These are phyloP conservation scores for Azemiops feae DNA, from an alignment of 2,113 vertebrate species.

Conservation along the genomic window DNA sequence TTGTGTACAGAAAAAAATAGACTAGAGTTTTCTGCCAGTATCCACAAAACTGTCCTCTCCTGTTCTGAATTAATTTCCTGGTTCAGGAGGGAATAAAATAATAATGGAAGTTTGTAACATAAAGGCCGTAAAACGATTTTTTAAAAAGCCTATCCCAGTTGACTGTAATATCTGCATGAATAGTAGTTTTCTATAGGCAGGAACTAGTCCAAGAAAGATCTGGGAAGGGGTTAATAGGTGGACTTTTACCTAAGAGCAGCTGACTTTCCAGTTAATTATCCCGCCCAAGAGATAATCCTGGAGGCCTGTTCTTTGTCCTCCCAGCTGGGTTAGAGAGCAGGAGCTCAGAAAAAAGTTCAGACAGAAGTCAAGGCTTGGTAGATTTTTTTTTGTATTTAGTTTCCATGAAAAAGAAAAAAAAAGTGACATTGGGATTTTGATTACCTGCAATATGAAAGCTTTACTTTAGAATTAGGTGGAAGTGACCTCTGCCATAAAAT, in stretches of 20 bases:
- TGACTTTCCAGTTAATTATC: background rate
- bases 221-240: background rate
- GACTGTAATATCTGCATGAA: fast-evolving
- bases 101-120: background rate
- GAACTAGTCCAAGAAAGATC: fast-evolving
- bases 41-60: background rate
- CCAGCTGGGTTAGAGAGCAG: background rate
- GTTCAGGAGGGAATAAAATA: background rate
- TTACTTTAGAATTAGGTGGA: background rate
- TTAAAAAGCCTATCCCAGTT: background rate
- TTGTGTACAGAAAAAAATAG: background rate
- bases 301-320: background rate
- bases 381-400: background rate
- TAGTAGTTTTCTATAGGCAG: fast-evolving
- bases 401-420: fast-evolving
- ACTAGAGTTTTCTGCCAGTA: background rate
- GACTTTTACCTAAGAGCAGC: fast-evolving
- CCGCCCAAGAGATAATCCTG: fast-evolving
- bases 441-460: background rate
- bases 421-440: background rate
- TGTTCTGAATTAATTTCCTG: background rate
- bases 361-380: background rate
- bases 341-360: no score
- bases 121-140: background rate
- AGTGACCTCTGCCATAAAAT: background rate